These are phyloP conservation scores for Pseudomyrmex dendroicus DNA, from an alignment of 1,140 invertebrate species.

Conservation along the genomic window DNA sequence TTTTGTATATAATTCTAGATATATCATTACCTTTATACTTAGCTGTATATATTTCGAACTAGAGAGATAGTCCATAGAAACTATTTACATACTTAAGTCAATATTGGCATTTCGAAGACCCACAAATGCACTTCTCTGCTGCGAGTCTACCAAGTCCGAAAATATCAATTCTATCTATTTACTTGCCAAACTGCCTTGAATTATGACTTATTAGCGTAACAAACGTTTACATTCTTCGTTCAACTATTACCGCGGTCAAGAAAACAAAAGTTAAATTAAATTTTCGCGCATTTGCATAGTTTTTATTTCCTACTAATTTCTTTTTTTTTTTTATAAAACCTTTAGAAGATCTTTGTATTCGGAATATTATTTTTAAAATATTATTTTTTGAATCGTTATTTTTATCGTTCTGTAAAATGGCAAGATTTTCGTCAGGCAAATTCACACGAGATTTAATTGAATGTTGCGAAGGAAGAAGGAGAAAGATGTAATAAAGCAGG, in stretches of 20 bases:
- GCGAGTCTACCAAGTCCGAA: slow-evolving; percentile 32
- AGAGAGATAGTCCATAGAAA: slow-evolving; percentile 15
- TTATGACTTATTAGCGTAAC: slow-evolving; percentile 52
- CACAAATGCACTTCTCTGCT: slow-evolving; percentile 31
- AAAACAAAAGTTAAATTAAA: slow-evolving; percentile 29
- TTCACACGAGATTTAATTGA: slow-evolving; percentile 29
- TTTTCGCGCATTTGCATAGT: background rate
- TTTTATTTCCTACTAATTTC: background rate
- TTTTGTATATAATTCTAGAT: slow-evolving; percentile 6
- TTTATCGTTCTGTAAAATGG: background rate
- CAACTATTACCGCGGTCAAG: background rate
- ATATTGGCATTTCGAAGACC: slow-evolving; percentile 43
- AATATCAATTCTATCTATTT: slow-evolving; percentile 51
- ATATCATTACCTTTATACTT: slow-evolving; percentile 26
- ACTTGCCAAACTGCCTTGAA: slow-evolving; percentile 16
- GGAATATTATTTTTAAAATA: background rate
- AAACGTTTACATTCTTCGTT: slow-evolving; percentile 15
- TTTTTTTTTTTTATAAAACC: background rate
- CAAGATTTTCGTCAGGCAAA: background rate
- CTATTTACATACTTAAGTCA: slow-evolving; percentile 45
- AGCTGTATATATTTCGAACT: slow-evolving; percentile 10
- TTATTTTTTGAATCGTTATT: background rate
- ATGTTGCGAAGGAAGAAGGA: slow-evolving; percentile 10
- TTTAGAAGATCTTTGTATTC: too few species aligned
- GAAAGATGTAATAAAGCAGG: background rate